These are phyloP conservation scores for Lasioglossum lativentre DNA, from an alignment of 2,888 invertebrate genomes.

Conservation along the genomic window DNA sequence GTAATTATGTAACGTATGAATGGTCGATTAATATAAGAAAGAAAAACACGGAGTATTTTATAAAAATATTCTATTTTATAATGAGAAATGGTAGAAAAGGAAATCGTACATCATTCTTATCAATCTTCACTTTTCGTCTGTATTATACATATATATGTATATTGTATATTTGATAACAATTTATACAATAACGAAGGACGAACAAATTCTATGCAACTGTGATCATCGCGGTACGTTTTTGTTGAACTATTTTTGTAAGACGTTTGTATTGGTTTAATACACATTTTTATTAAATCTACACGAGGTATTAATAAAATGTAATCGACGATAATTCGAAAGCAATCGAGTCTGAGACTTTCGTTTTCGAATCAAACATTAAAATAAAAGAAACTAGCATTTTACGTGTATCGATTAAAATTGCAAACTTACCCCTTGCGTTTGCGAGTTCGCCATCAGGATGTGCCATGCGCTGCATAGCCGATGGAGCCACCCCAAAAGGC, in stretches of 20 bases:
- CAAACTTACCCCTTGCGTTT: slow-evolving; percentile 89
- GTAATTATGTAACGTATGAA: slow-evolving; percentile 8
- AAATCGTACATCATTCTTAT: slow-evolving; percentile 13
- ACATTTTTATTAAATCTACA: slow-evolving; percentile 62
- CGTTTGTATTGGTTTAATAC: slow-evolving; percentile 62
- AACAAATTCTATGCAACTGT: slow-evolving; percentile 43
- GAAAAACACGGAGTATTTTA: slow-evolving; percentile 38
- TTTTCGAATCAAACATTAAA: not conserved
- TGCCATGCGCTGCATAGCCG: slow-evolving; percentile 96
- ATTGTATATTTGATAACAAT: not conserved
- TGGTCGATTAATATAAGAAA: slow-evolving; percentile 28
- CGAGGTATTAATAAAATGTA: slow-evolving; percentile 29
- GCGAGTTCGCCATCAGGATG: slow-evolving; percentile 95
- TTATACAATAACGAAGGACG: not conserved
- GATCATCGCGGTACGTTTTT: slow-evolving; percentile 48
- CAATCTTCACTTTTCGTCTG: slow-evolving; percentile 12
- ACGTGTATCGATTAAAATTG: not conserved
- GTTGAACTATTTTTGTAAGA: slow-evolving; percentile 64
- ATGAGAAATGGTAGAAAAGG: slow-evolving; percentile 6
- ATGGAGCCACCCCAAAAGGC: slow-evolving; percentile 94
- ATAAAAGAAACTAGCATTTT: not conserved
- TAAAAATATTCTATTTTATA: slow-evolving; percentile 18
- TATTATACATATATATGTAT: too few relatives aligned
- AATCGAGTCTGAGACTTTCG: not conserved
- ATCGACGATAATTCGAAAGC: not conserved